Conservation (phyloP, 2,797 vertebrate genomes). For the Acanthopagrus latus region DNA sequence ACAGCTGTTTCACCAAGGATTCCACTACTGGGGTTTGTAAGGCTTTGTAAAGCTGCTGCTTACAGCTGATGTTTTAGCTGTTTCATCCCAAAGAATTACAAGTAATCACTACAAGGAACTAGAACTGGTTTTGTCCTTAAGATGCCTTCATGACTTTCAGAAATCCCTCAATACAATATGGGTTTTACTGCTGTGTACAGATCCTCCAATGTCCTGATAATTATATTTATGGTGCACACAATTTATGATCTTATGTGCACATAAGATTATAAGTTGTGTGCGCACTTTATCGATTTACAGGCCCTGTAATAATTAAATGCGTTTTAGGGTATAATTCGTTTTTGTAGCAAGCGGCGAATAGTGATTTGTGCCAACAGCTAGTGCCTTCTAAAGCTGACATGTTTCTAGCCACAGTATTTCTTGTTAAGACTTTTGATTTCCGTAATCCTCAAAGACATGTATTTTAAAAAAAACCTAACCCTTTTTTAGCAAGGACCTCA, state of each 20-base stretch:
- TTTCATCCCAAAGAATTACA: neutral
- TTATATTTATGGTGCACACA: neutral
- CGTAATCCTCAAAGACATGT: neutral
- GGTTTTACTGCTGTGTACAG: neutral
- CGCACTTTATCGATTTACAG: neutral
- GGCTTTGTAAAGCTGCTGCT: neutral
- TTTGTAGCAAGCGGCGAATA: neutral
- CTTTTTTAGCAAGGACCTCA: too few species aligned
- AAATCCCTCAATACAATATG: neutral
- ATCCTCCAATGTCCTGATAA: neutral
- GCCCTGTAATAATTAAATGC: neutral
- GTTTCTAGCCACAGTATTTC: neutral
- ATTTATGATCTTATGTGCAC: neutral
- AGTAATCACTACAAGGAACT: neutral
- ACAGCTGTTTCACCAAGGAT: neutral
- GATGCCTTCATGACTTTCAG: neutral
- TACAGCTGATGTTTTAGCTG: neutral
- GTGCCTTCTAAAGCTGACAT: neutral
- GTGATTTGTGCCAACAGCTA: neutral
- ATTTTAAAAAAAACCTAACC: neutral
- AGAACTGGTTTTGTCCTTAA: neutral
- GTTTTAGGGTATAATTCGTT: neutral
- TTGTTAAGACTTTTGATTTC: neutral
- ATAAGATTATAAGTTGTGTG: neutral
- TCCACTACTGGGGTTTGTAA: neutral